phyloP scores from a whole-genome alignment of 92 coral and sea anemone genomes.

The Anthopleura xanthogrammica region DNA sequence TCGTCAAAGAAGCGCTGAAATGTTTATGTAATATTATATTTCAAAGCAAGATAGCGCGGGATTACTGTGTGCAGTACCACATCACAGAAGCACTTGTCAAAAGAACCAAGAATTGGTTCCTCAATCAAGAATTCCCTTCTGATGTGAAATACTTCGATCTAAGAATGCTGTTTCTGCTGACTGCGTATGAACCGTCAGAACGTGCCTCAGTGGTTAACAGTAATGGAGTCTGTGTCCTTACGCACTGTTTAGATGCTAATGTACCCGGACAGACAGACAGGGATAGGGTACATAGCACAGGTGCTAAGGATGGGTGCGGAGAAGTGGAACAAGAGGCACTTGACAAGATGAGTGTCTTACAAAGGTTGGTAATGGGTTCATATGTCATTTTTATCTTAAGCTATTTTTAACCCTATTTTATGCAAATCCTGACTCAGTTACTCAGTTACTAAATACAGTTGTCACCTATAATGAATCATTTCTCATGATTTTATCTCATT shows the following conservation, averaged over 20 bases:
- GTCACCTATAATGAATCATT: too few species aligned
- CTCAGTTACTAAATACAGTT: too few species aligned
- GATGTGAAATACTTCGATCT: constrained; percentile 84
- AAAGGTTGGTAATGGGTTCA: constrained; percentile 45
- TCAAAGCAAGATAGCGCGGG: constrained; percentile 77
- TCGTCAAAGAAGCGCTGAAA: constrained; percentile 79
- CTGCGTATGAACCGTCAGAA: constrained; percentile 82
- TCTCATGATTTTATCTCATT: too few species aligned
- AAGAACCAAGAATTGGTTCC: constrained; percentile 73
- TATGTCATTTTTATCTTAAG: too few species aligned
- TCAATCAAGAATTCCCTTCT: constrained; percentile 45
- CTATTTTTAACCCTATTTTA: too few species aligned
- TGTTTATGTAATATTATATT: constrained; percentile 92
- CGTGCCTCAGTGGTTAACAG: constrained; percentile 57
- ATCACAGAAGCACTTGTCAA: constrained; percentile 59
- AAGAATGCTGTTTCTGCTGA: constrained; percentile 84
- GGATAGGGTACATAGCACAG: constrained; percentile 53
- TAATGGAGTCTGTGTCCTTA: constrained; percentile 71
- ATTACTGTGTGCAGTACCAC: constrained; percentile 56
- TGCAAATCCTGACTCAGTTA: too few species aligned
- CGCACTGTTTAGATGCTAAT: constrained; percentile 72
- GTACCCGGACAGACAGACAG: constrained; percentile 84
- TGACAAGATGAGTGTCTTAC: constrained; percentile 53
- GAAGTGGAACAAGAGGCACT: constrained; percentile 47
- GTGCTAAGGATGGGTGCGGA: constrained; percentile 65